Conservation (phyloP, 2,888 invertebrate genomes). For the Baccha elongata region DNA sequence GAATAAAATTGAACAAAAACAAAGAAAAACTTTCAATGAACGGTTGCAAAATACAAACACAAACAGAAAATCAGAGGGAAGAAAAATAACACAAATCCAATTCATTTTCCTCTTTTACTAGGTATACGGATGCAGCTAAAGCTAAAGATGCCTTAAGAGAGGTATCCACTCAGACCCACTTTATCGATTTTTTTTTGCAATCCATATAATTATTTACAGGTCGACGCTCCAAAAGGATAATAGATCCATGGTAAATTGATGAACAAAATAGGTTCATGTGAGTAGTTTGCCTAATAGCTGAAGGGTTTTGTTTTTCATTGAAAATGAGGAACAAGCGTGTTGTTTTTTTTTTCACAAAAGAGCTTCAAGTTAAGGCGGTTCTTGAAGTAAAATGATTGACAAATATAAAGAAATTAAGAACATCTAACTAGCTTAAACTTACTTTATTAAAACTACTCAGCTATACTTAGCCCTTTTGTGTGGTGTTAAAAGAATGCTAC, state of each 20-base stretch:
- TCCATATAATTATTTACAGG: conserved; percentile 71
- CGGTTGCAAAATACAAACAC: conserved; percentile 47
- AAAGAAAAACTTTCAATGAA: conserved; percentile 55
- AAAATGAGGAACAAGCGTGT: neutral
- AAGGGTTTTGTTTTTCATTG: conserved; percentile 14
- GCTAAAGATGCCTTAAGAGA: conserved; percentile 56
- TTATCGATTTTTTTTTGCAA: conserved; percentile 64
- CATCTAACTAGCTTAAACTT: neutral
- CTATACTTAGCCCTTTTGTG: neutral
- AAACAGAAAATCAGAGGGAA: conserved; percentile 38
- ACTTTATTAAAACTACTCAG: neutral
- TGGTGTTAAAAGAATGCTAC: too few relatives aligned
- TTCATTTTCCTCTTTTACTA: conserved; percentile 52
- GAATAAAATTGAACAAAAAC: conserved; percentile 37
- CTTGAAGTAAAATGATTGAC: conserved; percentile 2
- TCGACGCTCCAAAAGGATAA: conserved; percentile 71
- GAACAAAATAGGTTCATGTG: conserved; percentile 13
- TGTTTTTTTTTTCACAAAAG: neutral
- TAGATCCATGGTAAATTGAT: conserved; percentile 37
- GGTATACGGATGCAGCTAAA: conserved; percentile 11
- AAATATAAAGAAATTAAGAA: neutral
- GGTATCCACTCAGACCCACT: conserved; percentile 72
- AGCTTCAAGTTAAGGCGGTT: neutral
- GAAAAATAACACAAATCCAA: conserved; percentile 53
- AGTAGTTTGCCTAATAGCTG: conserved; percentile 40